A percentile compares a stretch with the other conserved stretches of the same genome.
phyloP scores from a whole-genome alignment of 2,888 invertebrate genomes.

The Mythimna impura region DNA sequence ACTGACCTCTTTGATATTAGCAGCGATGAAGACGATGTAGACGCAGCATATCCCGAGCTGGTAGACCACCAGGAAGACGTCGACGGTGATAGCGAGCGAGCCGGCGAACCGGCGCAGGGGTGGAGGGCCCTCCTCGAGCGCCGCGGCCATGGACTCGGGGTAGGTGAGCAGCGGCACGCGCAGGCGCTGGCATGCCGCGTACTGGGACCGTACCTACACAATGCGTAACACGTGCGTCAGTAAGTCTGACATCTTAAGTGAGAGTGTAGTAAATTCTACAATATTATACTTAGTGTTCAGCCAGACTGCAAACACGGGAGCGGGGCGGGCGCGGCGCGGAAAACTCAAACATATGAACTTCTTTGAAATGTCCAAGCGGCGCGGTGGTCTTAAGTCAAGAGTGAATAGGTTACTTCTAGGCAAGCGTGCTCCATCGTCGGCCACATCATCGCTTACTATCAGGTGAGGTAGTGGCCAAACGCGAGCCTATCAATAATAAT shows the following conservation, averaged over 20 bases:
- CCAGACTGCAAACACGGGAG: no score
- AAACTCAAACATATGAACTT: no score
- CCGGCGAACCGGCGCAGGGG: slow-evolving; percentile 91
- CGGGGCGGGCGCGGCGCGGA: no score
- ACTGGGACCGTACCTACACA: slow-evolving; percentile 87
- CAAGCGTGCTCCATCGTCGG: no score
- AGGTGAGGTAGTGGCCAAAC: no score
- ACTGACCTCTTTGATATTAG: slow-evolving; percentile 93
- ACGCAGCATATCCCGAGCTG: slow-evolving; percentile 99
- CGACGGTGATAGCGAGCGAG: slow-evolving; percentile 91
- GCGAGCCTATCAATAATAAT: no score
- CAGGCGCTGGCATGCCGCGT: slow-evolving; percentile 90
- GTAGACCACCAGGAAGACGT: slow-evolving; percentile 94
- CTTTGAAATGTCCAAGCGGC: no score
- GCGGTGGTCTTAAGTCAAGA: no score
- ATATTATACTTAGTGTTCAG: background rate
- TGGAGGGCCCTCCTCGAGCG: slow-evolving; percentile 94
- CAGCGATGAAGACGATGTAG: slow-evolving; percentile 97
- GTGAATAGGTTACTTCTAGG: no score
- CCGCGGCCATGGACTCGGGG: slow-evolving; percentile 95
- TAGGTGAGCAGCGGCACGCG: slow-evolving; percentile 95
- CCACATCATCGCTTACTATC: no score
- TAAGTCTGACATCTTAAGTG: background rate
- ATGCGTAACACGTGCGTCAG: background rate
- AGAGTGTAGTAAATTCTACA: background rate